A percentile compares a stretch with the other conserved stretches of the same genome.
Conservation (phyloP, 2,113 vertebrate species). For the Gobius niger region DNA sequence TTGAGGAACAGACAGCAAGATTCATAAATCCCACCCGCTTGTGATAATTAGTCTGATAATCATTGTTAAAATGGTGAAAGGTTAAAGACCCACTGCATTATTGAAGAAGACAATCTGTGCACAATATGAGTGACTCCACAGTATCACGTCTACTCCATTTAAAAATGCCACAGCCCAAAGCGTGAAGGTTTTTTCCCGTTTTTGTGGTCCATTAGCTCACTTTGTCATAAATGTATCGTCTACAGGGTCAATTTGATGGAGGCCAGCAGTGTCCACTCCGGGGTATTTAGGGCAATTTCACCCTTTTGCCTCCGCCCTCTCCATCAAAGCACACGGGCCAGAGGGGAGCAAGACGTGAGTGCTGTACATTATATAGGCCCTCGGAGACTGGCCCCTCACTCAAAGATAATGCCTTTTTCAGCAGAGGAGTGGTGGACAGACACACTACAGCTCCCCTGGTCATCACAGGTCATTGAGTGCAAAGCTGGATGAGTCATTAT, state of each 20-base stretch:
- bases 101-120: no score
- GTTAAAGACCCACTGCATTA: no score
- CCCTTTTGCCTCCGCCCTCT: neutral
- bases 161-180: neutral
- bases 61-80: no score
- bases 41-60: no score
- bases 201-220: neutral
- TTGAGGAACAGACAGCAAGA: no score
- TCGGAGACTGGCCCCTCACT: slow-evolving; percentile 3
- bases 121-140: neutral
- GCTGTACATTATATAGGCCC: neutral
- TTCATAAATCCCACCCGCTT: no score
- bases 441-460: neutral
- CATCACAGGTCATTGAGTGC: slow-evolving; percentile 52
- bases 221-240: neutral
- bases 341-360: neutral
- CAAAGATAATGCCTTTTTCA: neutral
- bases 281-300: neutral
- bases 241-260: slow-evolving; percentile 1
- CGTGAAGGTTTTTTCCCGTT: neutral
- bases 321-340: neutral
- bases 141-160: neutral
- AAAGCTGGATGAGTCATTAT: slow-evolving; percentile 35
- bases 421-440: neutral
- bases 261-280: slow-evolving; percentile 2